phyloP scores from a whole-genome alignment of 2,888 invertebrate species.

The Aleiodes alternator region DNA sequence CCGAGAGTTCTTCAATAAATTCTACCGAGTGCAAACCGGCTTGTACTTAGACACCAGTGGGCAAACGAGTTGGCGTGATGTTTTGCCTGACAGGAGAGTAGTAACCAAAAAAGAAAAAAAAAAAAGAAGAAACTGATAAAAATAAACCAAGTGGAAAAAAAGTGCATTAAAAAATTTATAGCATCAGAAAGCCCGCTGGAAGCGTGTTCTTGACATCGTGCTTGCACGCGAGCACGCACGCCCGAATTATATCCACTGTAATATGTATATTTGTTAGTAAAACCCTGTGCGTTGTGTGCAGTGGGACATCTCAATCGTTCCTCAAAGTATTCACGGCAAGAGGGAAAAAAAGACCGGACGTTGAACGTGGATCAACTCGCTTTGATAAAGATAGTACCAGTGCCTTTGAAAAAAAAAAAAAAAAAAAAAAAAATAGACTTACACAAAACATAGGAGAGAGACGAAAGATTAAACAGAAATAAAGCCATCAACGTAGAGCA shows the following conservation, averaged over 20 bases:
- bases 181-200: constrained; percentile 31
- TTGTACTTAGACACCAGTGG: constrained; percentile 19
- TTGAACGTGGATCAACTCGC: constrained; percentile 3
- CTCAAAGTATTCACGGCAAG: background rate
- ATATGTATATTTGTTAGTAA: constrained; percentile 53
- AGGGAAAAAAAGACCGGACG: constrained; percentile 1
- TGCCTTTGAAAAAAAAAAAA: background rate
- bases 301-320: constrained; percentile 42
- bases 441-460: constrained; percentile 30
- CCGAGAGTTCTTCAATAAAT: constrained; percentile 44
- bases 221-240: constrained; percentile 51
- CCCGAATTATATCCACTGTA: constrained; percentile 54
- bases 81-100: constrained; percentile 23
- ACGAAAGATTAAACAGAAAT: constrained; percentile 40
- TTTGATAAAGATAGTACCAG: constrained; percentile 18
- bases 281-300: constrained; percentile 14
- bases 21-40: constrained; percentile 32
- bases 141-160: constrained; percentile 39
- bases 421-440: background rate
- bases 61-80: constrained; percentile 50
- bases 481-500: constrained; percentile 7
- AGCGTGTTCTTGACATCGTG: constrained; percentile 8
- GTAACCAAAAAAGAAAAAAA: constrained; percentile 22
- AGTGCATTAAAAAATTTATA: constrained; percentile 20
- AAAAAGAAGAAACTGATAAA: constrained; percentile 27